phyloP scores from a whole-genome alignment of 2,797 vertebrate species.

The Chloroceryle amazona region DNA sequence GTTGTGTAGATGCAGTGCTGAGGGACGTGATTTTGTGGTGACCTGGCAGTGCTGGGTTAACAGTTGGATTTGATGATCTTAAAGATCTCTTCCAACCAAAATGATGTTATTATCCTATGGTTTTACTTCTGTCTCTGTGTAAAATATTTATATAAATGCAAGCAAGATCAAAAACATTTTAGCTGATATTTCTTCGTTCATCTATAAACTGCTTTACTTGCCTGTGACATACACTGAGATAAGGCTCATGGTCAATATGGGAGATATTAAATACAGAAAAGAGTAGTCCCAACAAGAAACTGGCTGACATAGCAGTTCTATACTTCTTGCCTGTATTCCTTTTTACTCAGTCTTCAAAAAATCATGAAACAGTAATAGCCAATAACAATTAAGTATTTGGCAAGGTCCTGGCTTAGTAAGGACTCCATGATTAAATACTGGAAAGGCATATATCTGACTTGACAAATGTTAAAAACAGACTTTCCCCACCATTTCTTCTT shows the following conservation, averaged over 20 bases:
- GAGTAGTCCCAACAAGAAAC: background rate
- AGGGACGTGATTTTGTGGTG: too few relatives aligned
- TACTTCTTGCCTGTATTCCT: background rate
- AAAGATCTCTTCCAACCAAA: too few relatives aligned
- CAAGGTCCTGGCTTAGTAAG: background rate
- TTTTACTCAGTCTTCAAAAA: background rate
- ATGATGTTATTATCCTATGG: too few relatives aligned
- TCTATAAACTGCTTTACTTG: background rate
- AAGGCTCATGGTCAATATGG: background rate
- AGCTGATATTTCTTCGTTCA: background rate
- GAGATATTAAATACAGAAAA: background rate
- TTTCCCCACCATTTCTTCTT: background rate
- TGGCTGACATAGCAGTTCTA: background rate
- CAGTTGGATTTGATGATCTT: too few relatives aligned
- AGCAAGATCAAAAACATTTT: background rate
- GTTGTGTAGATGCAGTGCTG: too few relatives aligned
- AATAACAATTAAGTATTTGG: background rate
- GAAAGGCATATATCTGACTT: background rate
- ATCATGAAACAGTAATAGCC: background rate
- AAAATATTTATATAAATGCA: background rate
- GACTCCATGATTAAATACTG: background rate
- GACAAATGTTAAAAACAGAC: background rate
- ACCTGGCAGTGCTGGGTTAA: too few relatives aligned
- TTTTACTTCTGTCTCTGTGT: background rate
- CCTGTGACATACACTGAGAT: fast-evolving